Base-by-base conservation (phyloP, 2,888 invertebrate species). In the Cantharis rustica region DNA sequence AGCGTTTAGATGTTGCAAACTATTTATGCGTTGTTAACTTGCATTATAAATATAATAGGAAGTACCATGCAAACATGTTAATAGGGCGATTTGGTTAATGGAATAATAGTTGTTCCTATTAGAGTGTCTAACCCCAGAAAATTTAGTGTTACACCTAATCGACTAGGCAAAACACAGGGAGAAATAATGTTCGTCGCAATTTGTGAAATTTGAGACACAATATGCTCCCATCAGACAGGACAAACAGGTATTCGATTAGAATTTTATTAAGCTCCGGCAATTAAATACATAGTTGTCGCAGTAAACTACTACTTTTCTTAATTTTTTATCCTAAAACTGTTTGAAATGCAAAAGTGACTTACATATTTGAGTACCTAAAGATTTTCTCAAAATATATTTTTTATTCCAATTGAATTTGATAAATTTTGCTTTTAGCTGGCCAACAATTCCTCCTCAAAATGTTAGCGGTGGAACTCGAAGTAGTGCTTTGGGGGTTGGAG, bases 391-490 rank as follows among this genome's bases (percentile, higher is more conserved):
- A 27, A 27, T 27, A 27, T 27, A 27, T 27, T 27, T 23, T 27
- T 27, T 10, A 11, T 27, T 27, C 16, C 16, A 63, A 16, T 63
- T 63, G 16, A 16, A 4, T 10, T 15, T 63, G 17, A 16, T 16
- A 63, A 10, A 5, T 63, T 75, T 79, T 78, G 75, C 26, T 86
- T 86, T 47, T 82, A 88, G 88, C 84, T 92, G 92, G 88, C 92
- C 91, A 83, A 91, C 91, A 23, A 92, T 92, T 81, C 92, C 92
- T 26, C 88, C 90, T 9, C 92, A 92, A 88, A 92, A 92, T 86
- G 89, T 91, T 89, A 92, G 93, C 84, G 91, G 93, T 74, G 91
- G 92, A 81, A 89, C 93, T 80, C 87, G 93, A 80, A 89, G 91
- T 81, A 90, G 90, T 84, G 82, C 88, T 85, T 81, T 88, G 85